phyloP scores from a whole-genome alignment of 1,140 invertebrate genomes.

The Eriosoma lanigerum region DNA sequence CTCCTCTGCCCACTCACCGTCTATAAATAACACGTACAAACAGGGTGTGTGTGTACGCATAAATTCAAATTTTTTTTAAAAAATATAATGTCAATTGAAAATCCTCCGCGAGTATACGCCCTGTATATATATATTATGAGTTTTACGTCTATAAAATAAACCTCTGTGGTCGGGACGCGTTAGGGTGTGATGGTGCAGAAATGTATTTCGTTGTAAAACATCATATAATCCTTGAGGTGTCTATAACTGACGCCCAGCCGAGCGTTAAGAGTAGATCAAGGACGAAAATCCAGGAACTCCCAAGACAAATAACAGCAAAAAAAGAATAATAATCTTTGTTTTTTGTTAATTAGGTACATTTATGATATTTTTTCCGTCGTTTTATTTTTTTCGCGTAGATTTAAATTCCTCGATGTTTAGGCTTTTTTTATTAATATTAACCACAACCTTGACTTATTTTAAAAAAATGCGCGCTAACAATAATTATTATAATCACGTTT shows the following conservation, averaged over 20 bases:
- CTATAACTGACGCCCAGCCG: constrained; percentile 27
- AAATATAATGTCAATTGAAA: no score
- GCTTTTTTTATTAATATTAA: background rate
- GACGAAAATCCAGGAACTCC: constrained; percentile 37
- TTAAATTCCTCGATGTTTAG: background rate
- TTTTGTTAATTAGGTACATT: constrained; percentile 16
- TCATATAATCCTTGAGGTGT: constrained; percentile 29
- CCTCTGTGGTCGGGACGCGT: no score
- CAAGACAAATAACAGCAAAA: constrained; percentile 10
- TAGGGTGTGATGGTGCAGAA: background rate
- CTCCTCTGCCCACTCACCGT: no score
- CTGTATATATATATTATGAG: no score
- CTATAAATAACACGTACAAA: no score
- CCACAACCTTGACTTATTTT: constrained; percentile 38
- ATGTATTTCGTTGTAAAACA: constrained; percentile 9
- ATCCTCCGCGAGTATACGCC: no score
- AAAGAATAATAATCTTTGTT: constrained; percentile 11
- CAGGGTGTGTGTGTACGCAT: no score
- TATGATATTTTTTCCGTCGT: background rate
- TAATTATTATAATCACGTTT: background rate
- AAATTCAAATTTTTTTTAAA: no score
- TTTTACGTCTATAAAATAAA: no score
- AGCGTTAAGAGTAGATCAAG: constrained; percentile 40
- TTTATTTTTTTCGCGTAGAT: background rate
- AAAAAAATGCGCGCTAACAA: background rate